A percentile compares a stretch with the other conserved stretches of the same genome.
Evolutionary conservation across 2,888 invertebrate genomes (phyloP).

Genomic region (Drosophila cracens): DNA sequence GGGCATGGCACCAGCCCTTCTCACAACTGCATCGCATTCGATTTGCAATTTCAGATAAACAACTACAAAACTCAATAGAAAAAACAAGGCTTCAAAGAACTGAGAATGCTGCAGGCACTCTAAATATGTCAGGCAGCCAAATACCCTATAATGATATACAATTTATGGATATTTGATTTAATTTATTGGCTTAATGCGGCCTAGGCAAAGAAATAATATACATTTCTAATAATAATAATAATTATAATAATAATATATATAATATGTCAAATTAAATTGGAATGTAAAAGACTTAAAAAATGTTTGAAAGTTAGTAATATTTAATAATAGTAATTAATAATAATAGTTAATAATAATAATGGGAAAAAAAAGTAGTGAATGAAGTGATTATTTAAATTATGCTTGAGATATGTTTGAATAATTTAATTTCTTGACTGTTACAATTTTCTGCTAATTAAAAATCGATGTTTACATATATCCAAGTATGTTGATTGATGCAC

Average conservation of each 20-base stretch:
- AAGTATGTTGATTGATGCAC: neutral
- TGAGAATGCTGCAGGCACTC: neutral
- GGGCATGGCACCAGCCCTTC: constrained; percentile 68
- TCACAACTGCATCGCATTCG: constrained; percentile 62
- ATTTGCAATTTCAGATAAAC: constrained; percentile 75
- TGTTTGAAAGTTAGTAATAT: too few relatives aligned
- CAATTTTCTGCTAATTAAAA: neutral
- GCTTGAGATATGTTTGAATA: too few relatives aligned
- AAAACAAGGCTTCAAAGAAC: constrained; percentile 10
- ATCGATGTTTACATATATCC: fast-evolving
- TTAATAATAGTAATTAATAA: too few relatives aligned
- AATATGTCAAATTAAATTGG: too few relatives aligned
- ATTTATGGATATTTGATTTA: neutral
- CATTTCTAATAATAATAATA: too few relatives aligned
- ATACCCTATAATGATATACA: constrained; percentile 20
- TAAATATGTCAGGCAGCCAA: neutral
- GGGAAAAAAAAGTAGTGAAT: fast-evolving
- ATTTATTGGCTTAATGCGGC: neutral
- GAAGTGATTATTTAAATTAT: too few relatives aligned
- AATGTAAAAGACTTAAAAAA: too few relatives aligned
- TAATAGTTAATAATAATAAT: too few relatives aligned
- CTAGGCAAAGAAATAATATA: neutral
- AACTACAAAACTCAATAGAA: constrained; percentile 13
- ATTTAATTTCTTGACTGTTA: too few relatives aligned
- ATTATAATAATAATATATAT: too few relatives aligned